Percentiles rank a stretch among this genome's conserved stretches.
Conservation (phyloP, 1,140 invertebrate genomes). For the Penaeus chinensis region DNA sequence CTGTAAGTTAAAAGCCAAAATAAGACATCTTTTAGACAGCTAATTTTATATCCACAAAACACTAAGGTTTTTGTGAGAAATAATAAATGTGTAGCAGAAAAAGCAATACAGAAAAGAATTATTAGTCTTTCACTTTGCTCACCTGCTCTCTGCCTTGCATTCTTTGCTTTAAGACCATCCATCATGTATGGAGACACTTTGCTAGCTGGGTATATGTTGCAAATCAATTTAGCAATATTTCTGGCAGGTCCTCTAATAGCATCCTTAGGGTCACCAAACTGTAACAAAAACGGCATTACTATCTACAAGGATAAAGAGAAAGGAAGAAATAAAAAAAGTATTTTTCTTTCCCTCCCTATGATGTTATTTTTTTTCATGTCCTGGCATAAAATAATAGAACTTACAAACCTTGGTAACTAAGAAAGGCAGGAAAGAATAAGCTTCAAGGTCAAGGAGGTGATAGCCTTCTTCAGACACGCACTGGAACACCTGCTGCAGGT, state of each 20-base stretch:
- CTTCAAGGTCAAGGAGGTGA: slow-evolving; percentile 89
- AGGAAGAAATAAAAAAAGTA: neutral
- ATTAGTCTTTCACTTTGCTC: slow-evolving; percentile 44
- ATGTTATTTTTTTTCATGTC: neutral
- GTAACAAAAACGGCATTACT: neutral
- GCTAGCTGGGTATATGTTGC: slow-evolving; percentile 85
- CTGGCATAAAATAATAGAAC: too few species aligned
- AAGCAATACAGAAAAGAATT: too few species aligned
- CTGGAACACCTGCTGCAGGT: slow-evolving; percentile 85
- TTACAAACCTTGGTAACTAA: slow-evolving; percentile 81
- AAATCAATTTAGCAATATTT: slow-evolving; percentile 86
- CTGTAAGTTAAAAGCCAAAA: slow-evolving; percentile 69
- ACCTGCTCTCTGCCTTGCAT: slow-evolving; percentile 92
- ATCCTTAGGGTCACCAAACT: slow-evolving; percentile 97
- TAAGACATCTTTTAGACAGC: neutral
- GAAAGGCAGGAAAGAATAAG: slow-evolving; percentile 94
- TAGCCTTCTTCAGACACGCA: slow-evolving; percentile 84
- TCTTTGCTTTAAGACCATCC: slow-evolving; percentile 96
- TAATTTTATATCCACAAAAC: too few species aligned
- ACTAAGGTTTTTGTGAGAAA: too few species aligned
- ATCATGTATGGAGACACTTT: slow-evolving; percentile 92
- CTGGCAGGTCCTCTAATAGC: slow-evolving; percentile 89
- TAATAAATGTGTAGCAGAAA: too few species aligned
- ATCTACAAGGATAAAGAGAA: too few species aligned
- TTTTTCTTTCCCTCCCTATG: neutral